Conservation (phyloP, 23 tunicate species). For the Halocynthia aurantium region DNA sequence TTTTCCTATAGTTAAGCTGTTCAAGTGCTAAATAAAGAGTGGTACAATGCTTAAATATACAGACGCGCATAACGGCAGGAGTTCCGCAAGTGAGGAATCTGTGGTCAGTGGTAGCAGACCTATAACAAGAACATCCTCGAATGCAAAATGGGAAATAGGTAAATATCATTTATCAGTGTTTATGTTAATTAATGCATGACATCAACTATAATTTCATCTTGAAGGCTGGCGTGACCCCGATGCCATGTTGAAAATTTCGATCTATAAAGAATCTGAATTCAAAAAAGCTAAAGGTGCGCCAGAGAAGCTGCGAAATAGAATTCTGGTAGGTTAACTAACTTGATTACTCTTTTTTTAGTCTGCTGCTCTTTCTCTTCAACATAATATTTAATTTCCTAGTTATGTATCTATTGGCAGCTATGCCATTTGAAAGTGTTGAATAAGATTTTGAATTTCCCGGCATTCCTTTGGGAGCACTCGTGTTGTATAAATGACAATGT, state of each 20-base stretch:
- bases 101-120: constrained; percentile 11
- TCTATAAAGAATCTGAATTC: neutral
- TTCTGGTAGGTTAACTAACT: constrained; percentile 4
- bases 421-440: no score
- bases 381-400: no score
- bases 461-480: no score
- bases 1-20: no score
- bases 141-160: constrained; percentile 30
- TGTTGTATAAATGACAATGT: no score
- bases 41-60: neutral
- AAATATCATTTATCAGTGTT: neutral
- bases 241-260: constrained; percentile 17
- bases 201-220: neutral
- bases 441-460: no score
- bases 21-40: neutral
- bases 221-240: constrained; percentile 27
- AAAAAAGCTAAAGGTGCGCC: constrained; percentile 7
- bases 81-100: no score
- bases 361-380: no score
- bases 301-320: constrained; percentile 2
- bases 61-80: no score
- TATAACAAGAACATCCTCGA: constrained; percentile 12
- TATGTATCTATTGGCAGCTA: no score
- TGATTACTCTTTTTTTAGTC: no score
- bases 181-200: neutral